Base-by-base conservation (phyloP, 2,113 vertebrate genomes). In the Mus pahari region DNA sequence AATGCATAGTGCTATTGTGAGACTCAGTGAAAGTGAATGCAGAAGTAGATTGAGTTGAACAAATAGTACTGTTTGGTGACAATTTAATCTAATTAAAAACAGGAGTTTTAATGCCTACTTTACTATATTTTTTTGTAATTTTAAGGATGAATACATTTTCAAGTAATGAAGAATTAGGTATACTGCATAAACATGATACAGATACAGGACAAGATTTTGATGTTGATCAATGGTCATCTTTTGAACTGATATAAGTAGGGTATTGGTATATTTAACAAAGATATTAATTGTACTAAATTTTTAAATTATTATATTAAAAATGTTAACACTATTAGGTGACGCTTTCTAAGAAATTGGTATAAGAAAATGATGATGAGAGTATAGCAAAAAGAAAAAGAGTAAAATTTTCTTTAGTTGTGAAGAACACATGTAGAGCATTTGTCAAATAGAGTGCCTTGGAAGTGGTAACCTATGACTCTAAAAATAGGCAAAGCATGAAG, bases 321-420 rank as follows among this genome's bases (percentile, higher is more conserved):
- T 60, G 36, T 58, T 24, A 86, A 53, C 0, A 14, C 0, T 26
- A 12, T 36, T 28, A 11, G 79, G 2, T 9, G 77, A 3, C 31
- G 3, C 14, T 53, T 58, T 42, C 62, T 74, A 22, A 86, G 26
- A 96, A n/a, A 1, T 64, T 14, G 91, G 1, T 89, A 13, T 53
- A 50, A n/a, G 6, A 90, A 94, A 91, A 33, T 60, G 53, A 73
- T n/a, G 2, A 70, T 31, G 12, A 48, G 3, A 66, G 20, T 2
- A 11, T 58, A 5, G 4, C 53, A 74, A 16, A 71, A 5, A 11
- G 71, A 14, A 94, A 90, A 55, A 14, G 28, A 42, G 73, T 90
- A 88, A 70, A 60, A 58, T 90, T 94, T 86, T 4, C 33, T 39
- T 92, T 42, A 20, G 50, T 94, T 75, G 20, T 96, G n/a, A 91